A percentile compares a stretch with the other conserved stretches of the same genome.
phyloP scores from a whole-genome alignment of 2,113 vertebrate species.

The Vicugna pacos region DNA sequence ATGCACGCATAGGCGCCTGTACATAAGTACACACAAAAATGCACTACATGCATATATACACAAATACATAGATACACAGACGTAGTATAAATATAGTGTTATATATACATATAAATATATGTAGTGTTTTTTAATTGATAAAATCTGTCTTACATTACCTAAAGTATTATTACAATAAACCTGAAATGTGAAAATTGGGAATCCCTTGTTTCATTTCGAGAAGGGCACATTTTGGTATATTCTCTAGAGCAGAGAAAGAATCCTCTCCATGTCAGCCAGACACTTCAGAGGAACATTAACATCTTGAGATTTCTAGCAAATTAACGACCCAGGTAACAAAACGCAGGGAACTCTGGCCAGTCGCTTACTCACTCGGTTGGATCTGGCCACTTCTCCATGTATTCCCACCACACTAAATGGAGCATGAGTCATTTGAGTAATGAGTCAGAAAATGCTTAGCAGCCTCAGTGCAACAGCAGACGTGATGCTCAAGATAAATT shows the following conservation, averaged over 20 bases:
- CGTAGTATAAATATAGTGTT: neutral
- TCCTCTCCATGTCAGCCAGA: neutral
- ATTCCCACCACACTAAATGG: slow-evolving; percentile 67
- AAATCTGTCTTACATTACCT: neutral
- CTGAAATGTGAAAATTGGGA: neutral
- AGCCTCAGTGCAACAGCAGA: neutral
- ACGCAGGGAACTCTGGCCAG: slow-evolving; percentile 51
- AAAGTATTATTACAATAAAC: neutral
- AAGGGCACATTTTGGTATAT: neutral
- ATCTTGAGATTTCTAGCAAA: slow-evolving; percentile 46
- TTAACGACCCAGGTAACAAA: slow-evolving; percentile 63
- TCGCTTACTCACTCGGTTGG: neutral
- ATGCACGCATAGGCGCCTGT: neutral
- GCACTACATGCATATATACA: neutral
- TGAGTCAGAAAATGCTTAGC: slow-evolving; percentile 76
- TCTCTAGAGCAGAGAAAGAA: neutral
- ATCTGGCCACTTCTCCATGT: slow-evolving; percentile 42
- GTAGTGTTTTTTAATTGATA: neutral
- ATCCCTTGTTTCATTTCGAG: neutral
- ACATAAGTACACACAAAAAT: neutral
- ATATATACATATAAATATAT: neutral
- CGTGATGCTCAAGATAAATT: slow-evolving; percentile 58
- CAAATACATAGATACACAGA: neutral
- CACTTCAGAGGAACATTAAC: slow-evolving; percentile 11
- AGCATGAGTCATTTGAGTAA: slow-evolving; percentile 76